Evolutionary conservation across 2,113 vertebrate genomes (phyloP).

Genomic region (Tricholaema leucomelas): DNA sequence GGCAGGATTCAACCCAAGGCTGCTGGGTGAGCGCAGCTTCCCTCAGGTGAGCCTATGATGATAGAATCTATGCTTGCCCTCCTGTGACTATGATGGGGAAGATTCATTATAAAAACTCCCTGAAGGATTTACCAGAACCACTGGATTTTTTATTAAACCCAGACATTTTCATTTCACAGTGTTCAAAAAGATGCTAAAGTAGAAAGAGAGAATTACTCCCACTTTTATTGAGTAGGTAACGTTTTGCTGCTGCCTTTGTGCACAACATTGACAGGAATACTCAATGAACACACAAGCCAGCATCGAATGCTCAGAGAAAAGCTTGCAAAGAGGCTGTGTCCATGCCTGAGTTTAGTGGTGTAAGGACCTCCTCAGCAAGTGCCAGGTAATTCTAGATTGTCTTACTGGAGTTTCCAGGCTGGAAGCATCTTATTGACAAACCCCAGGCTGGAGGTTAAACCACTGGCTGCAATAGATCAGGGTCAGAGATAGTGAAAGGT

Average conservation of each 20-base stretch:
- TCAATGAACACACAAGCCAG: neutral
- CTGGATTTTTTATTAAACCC: neutral
- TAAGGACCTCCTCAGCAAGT: neutral
- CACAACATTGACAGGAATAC: neutral
- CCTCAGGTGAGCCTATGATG: fast-evolving
- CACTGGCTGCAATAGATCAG: neutral
- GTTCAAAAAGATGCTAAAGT: neutral
- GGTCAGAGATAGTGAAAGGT: neutral
- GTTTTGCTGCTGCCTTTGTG: neutral
- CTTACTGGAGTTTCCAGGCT: neutral
- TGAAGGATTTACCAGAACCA: neutral
- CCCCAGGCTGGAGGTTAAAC: neutral
- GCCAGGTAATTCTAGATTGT: neutral
- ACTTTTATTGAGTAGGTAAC: neutral
- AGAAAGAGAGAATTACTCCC: neutral
- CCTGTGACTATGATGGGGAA: neutral
- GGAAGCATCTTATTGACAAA: neutral
- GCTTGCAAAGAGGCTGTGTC: neutral
- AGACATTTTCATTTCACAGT: neutral
- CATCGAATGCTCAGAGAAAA: neutral
- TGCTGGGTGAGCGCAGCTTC: neutral
- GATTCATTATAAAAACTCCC: fast-evolving
- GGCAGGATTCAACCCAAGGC: neutral
- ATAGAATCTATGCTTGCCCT: neutral
- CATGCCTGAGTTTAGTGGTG: neutral